Percentiles rank a stretch among this genome's conserved stretches.
These are phyloP conservation scores for Muricea muricata DNA, from an alignment of 92 coral and sea anemone species.

Conservation along the genomic window DNA sequence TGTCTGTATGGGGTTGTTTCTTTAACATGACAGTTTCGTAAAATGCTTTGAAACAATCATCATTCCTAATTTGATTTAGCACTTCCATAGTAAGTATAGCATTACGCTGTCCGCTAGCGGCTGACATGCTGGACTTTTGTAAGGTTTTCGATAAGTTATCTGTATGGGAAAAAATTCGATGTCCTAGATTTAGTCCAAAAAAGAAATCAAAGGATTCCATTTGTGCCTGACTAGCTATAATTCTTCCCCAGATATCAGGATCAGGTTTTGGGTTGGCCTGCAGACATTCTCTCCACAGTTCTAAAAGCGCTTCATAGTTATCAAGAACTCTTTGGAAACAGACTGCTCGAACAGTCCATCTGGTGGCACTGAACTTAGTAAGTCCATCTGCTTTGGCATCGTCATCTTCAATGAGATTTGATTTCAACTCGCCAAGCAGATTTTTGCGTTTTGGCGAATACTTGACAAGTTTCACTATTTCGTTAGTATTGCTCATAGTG, in stretches of 20 bases:
- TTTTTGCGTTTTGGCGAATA: slow-evolving; percentile 64
- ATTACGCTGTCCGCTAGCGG: slow-evolving; percentile 60
- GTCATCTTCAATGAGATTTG: background rate
- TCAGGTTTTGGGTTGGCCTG: slow-evolving; percentile 45
- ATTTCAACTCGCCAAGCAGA: slow-evolving; percentile 43
- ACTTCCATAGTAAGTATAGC: slow-evolving; percentile 55
- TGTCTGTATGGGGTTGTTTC: slow-evolving; percentile 52
- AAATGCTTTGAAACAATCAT: slow-evolving; percentile 50
- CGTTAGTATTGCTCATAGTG: slow-evolving; percentile 62
- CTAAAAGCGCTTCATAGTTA: slow-evolving; percentile 49
- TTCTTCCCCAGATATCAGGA: slow-evolving; percentile 61
- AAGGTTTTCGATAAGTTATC: slow-evolving; percentile 66
- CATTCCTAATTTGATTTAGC: slow-evolving; percentile 62
- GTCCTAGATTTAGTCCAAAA: slow-evolving; percentile 52
- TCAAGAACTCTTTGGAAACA: slow-evolving; percentile 58
- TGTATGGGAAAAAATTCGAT: slow-evolving; percentile 53
- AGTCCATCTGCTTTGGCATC: background rate
- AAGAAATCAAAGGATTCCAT: slow-evolving; percentile 45
- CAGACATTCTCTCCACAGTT: slow-evolving; percentile 58
- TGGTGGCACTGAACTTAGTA: slow-evolving; percentile 61
- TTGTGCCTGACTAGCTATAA: slow-evolving; percentile 61
- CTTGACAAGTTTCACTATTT: slow-evolving; percentile 62
- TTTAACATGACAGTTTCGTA: slow-evolving; percentile 50
- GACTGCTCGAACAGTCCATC: slow-evolving; percentile 68
- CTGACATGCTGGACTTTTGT: slow-evolving; percentile 54